Evolutionary conservation across 35 echinoderm and acorn worm species (phyloP), one percentile per base, ranked within the genome.

Genomic region (Apostichopus californicus): DNA sequence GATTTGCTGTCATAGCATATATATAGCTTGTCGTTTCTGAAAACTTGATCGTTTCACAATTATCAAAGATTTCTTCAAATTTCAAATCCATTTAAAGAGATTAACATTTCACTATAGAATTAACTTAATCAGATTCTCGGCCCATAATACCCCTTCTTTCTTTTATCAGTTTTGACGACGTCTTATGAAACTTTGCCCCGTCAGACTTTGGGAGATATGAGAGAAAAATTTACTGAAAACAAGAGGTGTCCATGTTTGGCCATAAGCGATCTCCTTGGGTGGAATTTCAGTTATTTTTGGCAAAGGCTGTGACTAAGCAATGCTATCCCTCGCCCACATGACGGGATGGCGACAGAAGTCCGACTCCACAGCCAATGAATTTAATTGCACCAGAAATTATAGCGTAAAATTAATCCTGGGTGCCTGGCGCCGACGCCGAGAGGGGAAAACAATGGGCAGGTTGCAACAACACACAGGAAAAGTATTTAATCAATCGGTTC

Each of bases 391-490:
- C 57, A 59, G 34, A 52, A 85, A 85, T 85, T 85, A 59, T 59
- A 85, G 81, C 81, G 81, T 85, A 85, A 85, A 85, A 85, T 85
- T 85, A 85, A 85, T 85, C 81, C 81, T 85, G 81, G 17, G 57
- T 7, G 14, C 81, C 81, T 17, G 54, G 54, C 58, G 12, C 34
- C 34, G 34, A 46, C 34, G 34, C 34, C 34, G 17, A 5, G 81
- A 85, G 55, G 55, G 24, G 52, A 13, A 85, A 59, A 59, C 81
- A 59, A 85, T 58, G 81, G 81, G 6, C 17, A 85, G 56, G 78
- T 25, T 85, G 20, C 17, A 23, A 46, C 3, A 23, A 84, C 17
- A 17, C 55, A 25, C 17, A 85, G 56, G 81, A 13, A 85, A 55
- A 58, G 15, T 56, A 81, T 81, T 58, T 85, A 85, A 85, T 85